A percentile compares a stretch with the other conserved stretches of the same genome.
phyloP scores from a whole-genome alignment of 2,113 vertebrate species.

The Murina feae region DNA sequence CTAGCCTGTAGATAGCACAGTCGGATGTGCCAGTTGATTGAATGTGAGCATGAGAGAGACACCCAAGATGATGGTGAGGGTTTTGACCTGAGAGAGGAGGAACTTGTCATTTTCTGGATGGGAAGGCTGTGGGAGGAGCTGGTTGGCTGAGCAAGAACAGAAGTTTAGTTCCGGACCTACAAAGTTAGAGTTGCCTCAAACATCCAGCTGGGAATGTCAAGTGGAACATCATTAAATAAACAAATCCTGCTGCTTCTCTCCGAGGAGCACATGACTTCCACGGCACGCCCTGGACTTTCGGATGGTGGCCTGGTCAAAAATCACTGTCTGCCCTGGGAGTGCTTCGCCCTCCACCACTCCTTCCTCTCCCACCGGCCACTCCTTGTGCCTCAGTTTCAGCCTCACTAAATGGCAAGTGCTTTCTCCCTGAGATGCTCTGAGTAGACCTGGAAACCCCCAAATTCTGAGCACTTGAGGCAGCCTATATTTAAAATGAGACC shows the following conservation, averaged over 20 bases:
- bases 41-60: neutral
- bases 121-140: neutral
- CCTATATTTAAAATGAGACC: neutral
- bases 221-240: neutral
- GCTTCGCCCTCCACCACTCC: accelerated
- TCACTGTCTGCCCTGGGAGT: neutral
- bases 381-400: neutral
- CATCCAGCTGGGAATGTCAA: neutral
- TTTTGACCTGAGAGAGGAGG: neutral
- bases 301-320: neutral
- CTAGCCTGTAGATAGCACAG: neutral
- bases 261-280: neutral
- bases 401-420: accelerated
- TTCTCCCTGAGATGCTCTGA: neutral
- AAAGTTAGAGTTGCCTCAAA: neutral
- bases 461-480: accelerated
- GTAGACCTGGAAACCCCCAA: neutral
- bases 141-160: neutral
- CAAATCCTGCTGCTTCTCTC: neutral
- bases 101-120: neutral
- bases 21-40: no score
- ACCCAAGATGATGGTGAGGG: neutral
- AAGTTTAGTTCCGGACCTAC: neutral
- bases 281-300: neutral
- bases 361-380: neutral